These are phyloP conservation scores for Dascillus cervinus DNA, from an alignment of 2,888 invertebrate species.

Conservation along the genomic window DNA sequence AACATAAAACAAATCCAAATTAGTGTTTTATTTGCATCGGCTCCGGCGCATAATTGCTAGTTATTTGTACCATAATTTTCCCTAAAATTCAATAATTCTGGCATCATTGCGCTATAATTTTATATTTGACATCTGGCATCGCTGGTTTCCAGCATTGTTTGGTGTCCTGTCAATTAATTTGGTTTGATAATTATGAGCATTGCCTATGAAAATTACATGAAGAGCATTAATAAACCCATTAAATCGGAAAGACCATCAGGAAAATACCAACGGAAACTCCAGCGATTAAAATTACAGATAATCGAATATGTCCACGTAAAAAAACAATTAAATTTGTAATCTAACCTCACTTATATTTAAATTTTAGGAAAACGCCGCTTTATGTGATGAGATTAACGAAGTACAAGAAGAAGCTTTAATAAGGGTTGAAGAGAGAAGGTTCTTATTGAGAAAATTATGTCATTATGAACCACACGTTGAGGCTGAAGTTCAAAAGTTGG, in stretches of 20 bases:
- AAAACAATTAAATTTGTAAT: slow-evolving; percentile 16
- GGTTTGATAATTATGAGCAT: no score
- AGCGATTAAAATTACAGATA: slow-evolving; percentile 54
- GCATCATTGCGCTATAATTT: no score
- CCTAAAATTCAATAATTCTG: no score
- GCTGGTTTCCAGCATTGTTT: no score
- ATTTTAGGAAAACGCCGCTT: slow-evolving; percentile 68
- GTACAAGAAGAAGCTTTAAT: slow-evolving; percentile 74
- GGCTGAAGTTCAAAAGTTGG: slow-evolving; percentile 36
- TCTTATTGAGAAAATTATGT: slow-evolving; percentile 67
- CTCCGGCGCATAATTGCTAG: no score
- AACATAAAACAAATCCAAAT: no score
- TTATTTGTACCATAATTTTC: no score
- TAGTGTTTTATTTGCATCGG: no score
- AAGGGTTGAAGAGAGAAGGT: slow-evolving; percentile 77
- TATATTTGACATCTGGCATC: no score
- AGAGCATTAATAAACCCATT: slow-evolving; percentile 1
- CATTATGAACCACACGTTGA: slow-evolving; percentile 51
- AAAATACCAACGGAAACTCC: slow-evolving; percentile 57
- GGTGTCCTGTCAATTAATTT: no score
- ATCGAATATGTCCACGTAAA: slow-evolving; percentile 62
- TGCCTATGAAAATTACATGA: not conserved
- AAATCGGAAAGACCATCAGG: slow-evolving; percentile 23
- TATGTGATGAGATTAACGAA: slow-evolving; percentile 83
- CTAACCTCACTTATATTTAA: not conserved